A percentile compares a stretch with the other conserved stretches of the same genome.
phyloP scores from a whole-genome alignment of 2,113 vertebrate species.

The Hucho hucho region DNA sequence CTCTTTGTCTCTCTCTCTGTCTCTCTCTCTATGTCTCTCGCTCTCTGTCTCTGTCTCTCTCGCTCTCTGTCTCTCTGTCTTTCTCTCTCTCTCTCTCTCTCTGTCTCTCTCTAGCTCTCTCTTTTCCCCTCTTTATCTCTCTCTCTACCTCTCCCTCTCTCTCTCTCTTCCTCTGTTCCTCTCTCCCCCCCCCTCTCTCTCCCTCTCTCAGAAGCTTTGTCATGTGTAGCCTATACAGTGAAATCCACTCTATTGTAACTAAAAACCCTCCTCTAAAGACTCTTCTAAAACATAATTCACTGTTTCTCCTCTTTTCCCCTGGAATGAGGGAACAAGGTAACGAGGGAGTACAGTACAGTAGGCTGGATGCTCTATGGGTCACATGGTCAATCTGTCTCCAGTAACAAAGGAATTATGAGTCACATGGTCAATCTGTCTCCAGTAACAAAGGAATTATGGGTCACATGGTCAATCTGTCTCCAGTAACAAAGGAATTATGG shows the following conservation, averaged over 20 bases:
- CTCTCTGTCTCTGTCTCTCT: background rate
- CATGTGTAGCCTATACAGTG: background rate
- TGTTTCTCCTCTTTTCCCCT: background rate
- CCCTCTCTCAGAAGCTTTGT: background rate
- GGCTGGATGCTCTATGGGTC: slow-evolving; percentile 8
- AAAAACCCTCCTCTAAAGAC: slow-evolving; percentile 46
- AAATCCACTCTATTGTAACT: slow-evolving; percentile 3
- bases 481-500: no score
- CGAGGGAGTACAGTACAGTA: no score
- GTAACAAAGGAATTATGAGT: slow-evolving; percentile 9
- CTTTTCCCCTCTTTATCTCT: background rate
- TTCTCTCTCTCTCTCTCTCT: background rate
- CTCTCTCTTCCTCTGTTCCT: no score
- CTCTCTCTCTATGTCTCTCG: background rate
- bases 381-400: background rate
- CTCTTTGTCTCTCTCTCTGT: background rate
- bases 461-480: no score
- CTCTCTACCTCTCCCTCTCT: background rate
- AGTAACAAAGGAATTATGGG: no score
- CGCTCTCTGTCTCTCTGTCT: background rate
- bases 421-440: no score
- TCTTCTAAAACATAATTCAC: slow-evolving; percentile 5
- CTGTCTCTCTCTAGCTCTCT: background rate
- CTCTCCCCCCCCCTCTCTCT: background rate
- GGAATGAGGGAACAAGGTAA: background rate